A percentile compares a stretch with the other conserved stretches of the same genome.
These are phyloP conservation scores for Acanthoscelides obtectus DNA, from an alignment of 2,888 invertebrate genomes.

Conservation along the genomic window DNA sequence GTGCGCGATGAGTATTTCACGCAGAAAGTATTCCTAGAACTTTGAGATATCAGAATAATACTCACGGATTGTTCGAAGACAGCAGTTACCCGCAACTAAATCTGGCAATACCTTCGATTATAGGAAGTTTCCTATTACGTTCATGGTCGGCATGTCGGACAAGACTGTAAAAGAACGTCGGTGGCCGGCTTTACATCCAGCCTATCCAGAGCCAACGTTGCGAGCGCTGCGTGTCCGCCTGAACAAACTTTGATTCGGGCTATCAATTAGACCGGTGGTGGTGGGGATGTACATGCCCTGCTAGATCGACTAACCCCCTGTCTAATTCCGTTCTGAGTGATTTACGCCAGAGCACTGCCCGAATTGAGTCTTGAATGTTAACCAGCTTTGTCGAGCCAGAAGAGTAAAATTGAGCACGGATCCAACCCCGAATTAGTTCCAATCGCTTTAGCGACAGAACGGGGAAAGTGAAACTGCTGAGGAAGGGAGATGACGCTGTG, in stretches of 20 bases:
- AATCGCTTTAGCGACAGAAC: not conserved
- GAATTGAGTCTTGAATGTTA: conserved; percentile 27
- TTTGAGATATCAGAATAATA: too few relatives aligned
- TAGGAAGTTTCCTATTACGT: too few relatives aligned
- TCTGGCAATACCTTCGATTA: too few relatives aligned
- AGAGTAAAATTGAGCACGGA: not conserved
- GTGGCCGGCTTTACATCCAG: too few relatives aligned
- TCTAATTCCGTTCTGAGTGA: conserved; percentile 33
- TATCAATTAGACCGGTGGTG: not conserved
- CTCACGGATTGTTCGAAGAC: too few relatives aligned
- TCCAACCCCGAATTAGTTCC: not conserved
- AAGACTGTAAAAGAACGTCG: too few relatives aligned
- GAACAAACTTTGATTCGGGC: not conserved
- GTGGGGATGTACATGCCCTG: not conserved
- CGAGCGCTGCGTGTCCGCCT: not conserved
- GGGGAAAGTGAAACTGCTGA: not conserved
- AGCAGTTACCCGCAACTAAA: too few relatives aligned
- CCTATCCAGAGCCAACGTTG: too few relatives aligned
- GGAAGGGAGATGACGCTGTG: too few relatives aligned
- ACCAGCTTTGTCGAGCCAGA: conserved; percentile 7
- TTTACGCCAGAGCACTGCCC: conserved; percentile 29
- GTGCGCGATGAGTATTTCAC: too few relatives aligned
- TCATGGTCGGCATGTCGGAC: too few relatives aligned
- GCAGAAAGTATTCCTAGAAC: too few relatives aligned
- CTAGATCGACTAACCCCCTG: conserved; percentile 17